Evolutionary conservation across 2,113 vertebrate genomes (phyloP), one percentile per base, ranked within the genome.

Genomic region (Dicerorhinus sumatrensis): DNA sequence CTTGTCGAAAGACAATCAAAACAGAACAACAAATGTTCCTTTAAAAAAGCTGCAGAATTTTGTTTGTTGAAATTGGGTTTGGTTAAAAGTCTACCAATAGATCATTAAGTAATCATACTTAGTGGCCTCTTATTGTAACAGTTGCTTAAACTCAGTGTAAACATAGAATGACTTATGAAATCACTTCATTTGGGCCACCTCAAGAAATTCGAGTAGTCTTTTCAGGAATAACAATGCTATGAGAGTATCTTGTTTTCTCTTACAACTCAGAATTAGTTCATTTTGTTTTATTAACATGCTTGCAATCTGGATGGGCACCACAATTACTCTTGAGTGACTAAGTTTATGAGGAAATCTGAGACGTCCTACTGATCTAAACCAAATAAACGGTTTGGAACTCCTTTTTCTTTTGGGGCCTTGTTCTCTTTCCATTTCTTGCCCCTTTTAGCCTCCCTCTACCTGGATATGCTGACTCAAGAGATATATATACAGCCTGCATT

Each of bases 1-100:
- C 33, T 97, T 98, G 92, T 97, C 79, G 93, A 93, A 89, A 98
- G 81, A 98, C 92, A 97, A 95, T 84, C 95, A 98, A 89, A 94
- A 62, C 29, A 46, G 77, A 97, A 92, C 21, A 42, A 17, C 31
- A 58, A 96, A 58, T 39, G 4, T 83, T 87, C n/a, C 46, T 92
- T 76, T 54, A 81, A 63, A 65, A 84, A 79, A 48, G 5, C 17
- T 85, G 12, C 67, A 91, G 58, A 84, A 96, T 96, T 86, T 3
- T 95, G 96, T 96, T 98, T 97, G 92, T 96, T 96, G 94, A 95
- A 94, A 67, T 91, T 91, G 88, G 31, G 39, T 88, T 98, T 97
- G 70, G 95, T 93, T 48, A 46, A 93, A 92, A 90, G 11, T 54
- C 95, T 92, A 92, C 69, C 69, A 93, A 97, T 96, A 81, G 93